Percentiles rank a stretch among this genome's conserved stretches.
These are phyloP conservation scores for Rhynchonycteris naso DNA, from an alignment of 2,797 vertebrate species.

Conservation along the genomic window DNA sequence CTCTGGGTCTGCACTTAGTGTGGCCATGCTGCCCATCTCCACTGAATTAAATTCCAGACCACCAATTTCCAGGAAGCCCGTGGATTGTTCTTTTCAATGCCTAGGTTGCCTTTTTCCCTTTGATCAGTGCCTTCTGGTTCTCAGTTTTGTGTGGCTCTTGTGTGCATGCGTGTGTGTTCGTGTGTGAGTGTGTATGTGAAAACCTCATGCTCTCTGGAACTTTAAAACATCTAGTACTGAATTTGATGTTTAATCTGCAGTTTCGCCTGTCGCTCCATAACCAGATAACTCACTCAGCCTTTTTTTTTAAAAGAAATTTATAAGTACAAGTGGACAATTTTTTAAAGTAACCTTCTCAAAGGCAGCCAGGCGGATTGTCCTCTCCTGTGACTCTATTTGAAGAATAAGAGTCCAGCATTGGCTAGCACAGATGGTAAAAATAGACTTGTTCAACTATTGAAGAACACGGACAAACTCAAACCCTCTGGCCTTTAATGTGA, in stretches of 20 bases:
- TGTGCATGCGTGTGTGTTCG: neutral
- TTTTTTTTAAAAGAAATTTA: conserved; percentile 73
- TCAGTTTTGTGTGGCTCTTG: conserved; percentile 70
- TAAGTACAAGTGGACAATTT: neutral
- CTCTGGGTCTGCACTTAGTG: conserved; percentile 72
- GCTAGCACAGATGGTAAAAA: conserved; percentile 10
- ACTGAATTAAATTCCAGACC: conserved; percentile 83
- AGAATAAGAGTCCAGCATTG: conserved; percentile 5
- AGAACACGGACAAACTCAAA: neutral
- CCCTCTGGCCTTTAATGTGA: neutral
- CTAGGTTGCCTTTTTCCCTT: conserved; percentile 84
- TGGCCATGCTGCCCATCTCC: conserved; percentile 80
- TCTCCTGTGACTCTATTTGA: conserved; percentile 72
- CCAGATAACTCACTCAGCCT: conserved; percentile 29
- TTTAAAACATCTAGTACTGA: conserved; percentile 84
- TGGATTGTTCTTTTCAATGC: conserved; percentile 89
- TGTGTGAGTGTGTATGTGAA: conserved; percentile 45
- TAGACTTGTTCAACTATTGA: neutral
- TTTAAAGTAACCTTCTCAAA: conserved; percentile 79
- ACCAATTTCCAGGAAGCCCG: conserved; percentile 84
- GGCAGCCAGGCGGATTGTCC: conserved; percentile 87
- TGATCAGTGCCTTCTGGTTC: conserved; percentile 83
- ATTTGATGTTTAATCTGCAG: conserved; percentile 63
- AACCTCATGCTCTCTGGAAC: conserved; percentile 86
- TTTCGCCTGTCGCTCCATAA: conserved; percentile 62